phyloP scores from a whole-genome alignment of 2,888 invertebrate genomes.

The Glyphotaelius pellucidus region DNA sequence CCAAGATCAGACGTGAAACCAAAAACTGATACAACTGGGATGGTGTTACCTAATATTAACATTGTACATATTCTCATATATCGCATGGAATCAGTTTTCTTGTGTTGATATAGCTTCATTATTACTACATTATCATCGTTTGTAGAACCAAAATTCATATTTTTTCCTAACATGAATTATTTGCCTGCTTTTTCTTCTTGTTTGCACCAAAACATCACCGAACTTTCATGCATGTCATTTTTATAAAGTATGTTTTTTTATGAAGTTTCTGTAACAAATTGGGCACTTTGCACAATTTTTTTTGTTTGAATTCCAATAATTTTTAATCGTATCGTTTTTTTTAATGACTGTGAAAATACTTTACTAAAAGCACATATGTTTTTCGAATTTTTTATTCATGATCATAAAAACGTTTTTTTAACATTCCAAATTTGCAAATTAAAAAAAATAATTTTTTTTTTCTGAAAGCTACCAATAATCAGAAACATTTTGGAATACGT shows the following conservation, averaged over 20 bases:
- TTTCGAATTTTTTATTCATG: not conserved
- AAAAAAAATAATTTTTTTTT: not conserved
- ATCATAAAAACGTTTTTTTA: not conserved
- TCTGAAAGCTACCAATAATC: not conserved
- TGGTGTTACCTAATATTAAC: not conserved
- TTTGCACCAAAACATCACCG: conserved; percentile 16
- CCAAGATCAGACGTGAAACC: not conserved
- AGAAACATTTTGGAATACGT: not conserved
- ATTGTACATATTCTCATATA: not conserved
- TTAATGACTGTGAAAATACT: not conserved
- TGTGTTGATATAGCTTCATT: not conserved
- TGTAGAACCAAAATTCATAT: not conserved
- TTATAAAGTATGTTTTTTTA: not conserved
- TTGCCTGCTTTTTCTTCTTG: conserved; percentile 2
- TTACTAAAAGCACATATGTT: not conserved
- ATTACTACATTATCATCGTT: not conserved
- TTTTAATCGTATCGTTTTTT: not conserved
- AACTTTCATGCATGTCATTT: conserved; percentile 1
- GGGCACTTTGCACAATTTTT: not conserved
- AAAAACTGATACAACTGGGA: not conserved
- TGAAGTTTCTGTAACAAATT: not conserved
- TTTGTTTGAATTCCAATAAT: not conserved
- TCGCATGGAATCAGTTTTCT: not conserved
- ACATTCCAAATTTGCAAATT: not conserved
- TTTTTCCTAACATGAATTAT: conserved; percentile 9